Evolutionary conservation across 2,113 vertebrate species (phyloP).

Genomic region (Scomber scombrus): DNA sequence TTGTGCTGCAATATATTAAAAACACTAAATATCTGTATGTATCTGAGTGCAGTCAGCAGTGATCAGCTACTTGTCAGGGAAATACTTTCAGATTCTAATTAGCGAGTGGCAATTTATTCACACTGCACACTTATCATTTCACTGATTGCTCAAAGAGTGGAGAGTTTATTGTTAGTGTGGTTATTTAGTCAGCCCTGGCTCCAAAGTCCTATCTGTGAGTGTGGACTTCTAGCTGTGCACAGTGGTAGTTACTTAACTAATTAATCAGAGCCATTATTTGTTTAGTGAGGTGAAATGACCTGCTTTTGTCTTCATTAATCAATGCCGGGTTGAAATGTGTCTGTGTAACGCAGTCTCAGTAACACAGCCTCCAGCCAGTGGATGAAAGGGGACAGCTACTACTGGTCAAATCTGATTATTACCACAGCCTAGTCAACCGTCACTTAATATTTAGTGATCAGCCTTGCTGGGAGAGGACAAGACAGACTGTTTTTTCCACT

Average conservation of each 20-base stretch:
- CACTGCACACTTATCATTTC: neutral
- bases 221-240: slow-evolving; percentile 41
- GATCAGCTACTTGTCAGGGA: neutral
- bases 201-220: neutral
- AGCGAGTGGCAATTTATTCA: slow-evolving; percentile 1
- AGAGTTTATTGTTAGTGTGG: neutral
- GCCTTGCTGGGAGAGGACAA: neutral
- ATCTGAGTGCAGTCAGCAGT: neutral
- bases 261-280: slow-evolving; percentile 64
- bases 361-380: neutral
- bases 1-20: neutral
- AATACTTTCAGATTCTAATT: slow-evolving; percentile 19
- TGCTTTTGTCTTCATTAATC: slow-evolving; percentile 55
- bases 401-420: neutral
- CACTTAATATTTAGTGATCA: neutral
- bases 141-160: neutral
- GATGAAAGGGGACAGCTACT: neutral
- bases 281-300: slow-evolving; percentile 60
- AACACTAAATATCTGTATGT: neutral
- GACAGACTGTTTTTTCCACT: neutral
- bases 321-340: slow-evolving; percentile 34
- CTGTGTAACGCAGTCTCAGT: neutral
- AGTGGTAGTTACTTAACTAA: slow-evolving; percentile 49
- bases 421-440: neutral
- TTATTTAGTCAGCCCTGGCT: slow-evolving; percentile 20